These are phyloP conservation scores for Poeciliopsis infans DNA, from an alignment of 2,797 vertebrate genomes.

Conservation along the genomic window DNA sequence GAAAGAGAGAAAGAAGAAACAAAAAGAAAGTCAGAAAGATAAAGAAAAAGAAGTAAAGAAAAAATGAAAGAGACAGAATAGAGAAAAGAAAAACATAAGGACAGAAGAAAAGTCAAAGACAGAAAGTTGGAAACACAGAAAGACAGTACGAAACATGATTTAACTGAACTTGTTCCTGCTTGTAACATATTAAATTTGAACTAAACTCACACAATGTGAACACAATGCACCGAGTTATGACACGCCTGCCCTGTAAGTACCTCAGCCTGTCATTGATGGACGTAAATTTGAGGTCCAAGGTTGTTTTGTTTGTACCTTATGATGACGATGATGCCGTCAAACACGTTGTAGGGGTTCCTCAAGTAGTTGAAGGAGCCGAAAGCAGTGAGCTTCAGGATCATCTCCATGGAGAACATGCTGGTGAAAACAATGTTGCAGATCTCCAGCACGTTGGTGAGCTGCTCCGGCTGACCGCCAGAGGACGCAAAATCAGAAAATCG, in stretches of 20 bases:
- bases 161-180: not conserved
- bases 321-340: conserved; percentile 95
- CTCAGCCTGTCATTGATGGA: not conserved
- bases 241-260: not conserved
- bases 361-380: conserved; percentile 94
- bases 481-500: not conserved
- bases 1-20: not conserved
- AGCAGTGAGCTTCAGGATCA: conserved; percentile 94
- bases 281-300: not conserved
- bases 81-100: not conserved
- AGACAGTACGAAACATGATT: no score
- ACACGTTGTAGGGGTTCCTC: conserved; percentile 95
- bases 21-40: not conserved
- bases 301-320: conserved; percentile 84
- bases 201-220: not conserved
- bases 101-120: not conserved
- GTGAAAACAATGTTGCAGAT: conserved; percentile 99
- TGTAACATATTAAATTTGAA: not conserved
- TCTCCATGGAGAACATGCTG: conserved; percentile 98
- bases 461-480: conserved; percentile 84
- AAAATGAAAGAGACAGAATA: no score
- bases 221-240: not conserved
- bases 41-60: not conserved
- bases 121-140: not conserved
- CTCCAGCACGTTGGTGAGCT: conserved; percentile 94